Percentiles rank a stretch among this genome's conserved stretches.
Evolutionary conservation across 35 echinoderm and acorn worm genomes (phyloP).

Genomic region (Stichopus chloronotus): DNA sequence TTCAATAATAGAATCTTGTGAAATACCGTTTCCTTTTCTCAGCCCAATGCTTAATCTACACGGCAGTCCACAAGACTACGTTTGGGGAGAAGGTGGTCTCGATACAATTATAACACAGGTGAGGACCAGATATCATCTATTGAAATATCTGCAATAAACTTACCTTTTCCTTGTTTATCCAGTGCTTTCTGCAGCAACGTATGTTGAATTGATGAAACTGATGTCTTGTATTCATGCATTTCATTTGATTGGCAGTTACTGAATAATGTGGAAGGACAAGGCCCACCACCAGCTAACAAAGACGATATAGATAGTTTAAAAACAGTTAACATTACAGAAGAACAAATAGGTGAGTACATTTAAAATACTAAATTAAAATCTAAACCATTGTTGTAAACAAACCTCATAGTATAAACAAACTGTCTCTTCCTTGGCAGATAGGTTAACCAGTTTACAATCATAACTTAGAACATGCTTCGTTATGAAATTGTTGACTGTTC

Average conservation of each 20-base stretch:
- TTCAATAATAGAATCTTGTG: not conserved
- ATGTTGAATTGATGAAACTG: not conserved
- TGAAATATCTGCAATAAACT: too few relatives aligned
- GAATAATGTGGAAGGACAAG: constrained; percentile 95
- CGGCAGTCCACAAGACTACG: constrained; percentile 95
- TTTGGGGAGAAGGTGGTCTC: constrained; percentile 91
- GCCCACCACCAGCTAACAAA: constrained; percentile 85
- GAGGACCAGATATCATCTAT: not conserved
- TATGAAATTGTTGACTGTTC: too few relatives aligned
- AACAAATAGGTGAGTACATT: constrained; percentile 62
- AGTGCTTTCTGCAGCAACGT: not conserved
- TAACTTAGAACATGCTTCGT: too few relatives aligned
- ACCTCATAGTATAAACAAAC: too few relatives aligned
- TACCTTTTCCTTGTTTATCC: not conserved
- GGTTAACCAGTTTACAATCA: too few relatives aligned
- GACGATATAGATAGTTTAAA: constrained; percentile 69
- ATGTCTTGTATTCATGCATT: not conserved
- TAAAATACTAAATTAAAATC: too few relatives aligned
- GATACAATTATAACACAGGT: constrained; percentile 98
- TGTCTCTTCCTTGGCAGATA: too few relatives aligned
- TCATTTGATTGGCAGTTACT: constrained; percentile 65
- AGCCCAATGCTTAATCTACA: constrained; percentile 92
- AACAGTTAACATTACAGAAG: constrained; percentile 68
- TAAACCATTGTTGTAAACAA: too few relatives aligned
- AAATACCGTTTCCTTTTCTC: constrained; percentile 11